These are phyloP conservation scores for Erethizon dorsatum DNA, from an alignment of 2,797 vertebrate species.

Conservation along the genomic window DNA sequence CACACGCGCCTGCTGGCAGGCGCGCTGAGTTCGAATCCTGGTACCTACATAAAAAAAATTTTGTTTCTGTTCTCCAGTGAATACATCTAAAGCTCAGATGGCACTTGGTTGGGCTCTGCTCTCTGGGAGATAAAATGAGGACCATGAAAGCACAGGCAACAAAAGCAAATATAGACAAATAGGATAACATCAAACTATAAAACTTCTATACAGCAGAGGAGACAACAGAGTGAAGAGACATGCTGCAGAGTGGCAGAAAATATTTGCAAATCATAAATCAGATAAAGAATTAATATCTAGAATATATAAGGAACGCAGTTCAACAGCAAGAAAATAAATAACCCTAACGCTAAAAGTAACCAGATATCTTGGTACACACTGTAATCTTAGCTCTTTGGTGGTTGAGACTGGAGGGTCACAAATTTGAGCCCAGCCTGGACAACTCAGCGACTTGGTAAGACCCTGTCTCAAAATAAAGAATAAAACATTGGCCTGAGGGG, in stretches of 20 bases:
- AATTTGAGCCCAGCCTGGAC: not conserved
- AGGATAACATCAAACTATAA: not conserved
- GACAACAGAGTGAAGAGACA: not conserved
- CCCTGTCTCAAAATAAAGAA: not conserved
- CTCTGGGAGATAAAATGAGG: not conserved
- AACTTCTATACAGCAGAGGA: not conserved
- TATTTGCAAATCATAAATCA: not conserved
- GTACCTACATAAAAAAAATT: too few relatives aligned
- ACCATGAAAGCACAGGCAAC: not conserved
- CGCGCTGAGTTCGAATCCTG: too few relatives aligned
- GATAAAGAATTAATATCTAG: not conserved
- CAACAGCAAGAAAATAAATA: not conserved
- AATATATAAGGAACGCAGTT: not conserved
- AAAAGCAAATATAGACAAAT: not conserved
- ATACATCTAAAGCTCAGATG: not conserved
- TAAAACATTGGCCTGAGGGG: not conserved
- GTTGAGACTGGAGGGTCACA: not conserved
- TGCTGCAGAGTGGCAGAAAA: not conserved
- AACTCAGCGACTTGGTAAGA: not conserved
- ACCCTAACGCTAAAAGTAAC: not conserved
- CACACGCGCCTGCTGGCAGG: too few relatives aligned
- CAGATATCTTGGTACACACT: not conserved
- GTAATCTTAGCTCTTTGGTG: not conserved
- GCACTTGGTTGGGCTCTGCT: not conserved
- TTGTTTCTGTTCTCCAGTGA: conserved; percentile 32